Base-by-base conservation (phyloP, 2,888 invertebrate genomes). In the Cataglyphis albicans region DNA sequence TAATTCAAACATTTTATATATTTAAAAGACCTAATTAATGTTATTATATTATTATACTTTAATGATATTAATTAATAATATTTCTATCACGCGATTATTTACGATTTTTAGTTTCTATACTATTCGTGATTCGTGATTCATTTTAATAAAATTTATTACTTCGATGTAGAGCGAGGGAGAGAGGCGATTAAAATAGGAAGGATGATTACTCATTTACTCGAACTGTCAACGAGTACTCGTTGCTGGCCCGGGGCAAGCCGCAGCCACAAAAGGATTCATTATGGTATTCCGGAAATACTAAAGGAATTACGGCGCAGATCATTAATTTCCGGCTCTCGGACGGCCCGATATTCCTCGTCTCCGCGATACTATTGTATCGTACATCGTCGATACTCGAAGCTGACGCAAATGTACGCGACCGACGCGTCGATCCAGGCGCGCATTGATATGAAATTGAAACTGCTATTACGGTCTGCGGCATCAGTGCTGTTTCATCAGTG, bases 281-380 rank as follows among this genome's bases (percentile, higher is more conserved):
- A 44, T 12, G 44, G 44, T 57, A 68, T 25, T 2, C 61, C 83
- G 85, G 82, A 85, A 89, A 64, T 82, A 87, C 70, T 67, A 65
- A 74, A 81, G 18, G 52, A 64, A 35, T 81, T 63, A 81, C 63
- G 32, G 48, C 35, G 80, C 25, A 38, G 55, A 72, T 57, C 81
- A 81, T 87, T 87, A 87, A 88, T 88, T 88, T 84, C 84, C 80
- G 83, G 72, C n/a, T 21, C 48, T 52, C 52, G 29, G 18, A n/a
- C 12, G 59, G 21, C 12, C 38, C 75, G 61, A 78, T 82, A 18
- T n/a, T 61, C 29, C 65, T 25, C 63, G n/a, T 52, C 44, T 32
- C 4, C 41, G 55, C n/a, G 52, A 72, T 78, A 59, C 35, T 41
- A 67, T 72, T 72, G 78, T 41, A 67, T 72, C 59, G 72, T 32